Conservation (phyloP, 2,888 invertebrate genomes). For the Parelbella ahira region DNA sequence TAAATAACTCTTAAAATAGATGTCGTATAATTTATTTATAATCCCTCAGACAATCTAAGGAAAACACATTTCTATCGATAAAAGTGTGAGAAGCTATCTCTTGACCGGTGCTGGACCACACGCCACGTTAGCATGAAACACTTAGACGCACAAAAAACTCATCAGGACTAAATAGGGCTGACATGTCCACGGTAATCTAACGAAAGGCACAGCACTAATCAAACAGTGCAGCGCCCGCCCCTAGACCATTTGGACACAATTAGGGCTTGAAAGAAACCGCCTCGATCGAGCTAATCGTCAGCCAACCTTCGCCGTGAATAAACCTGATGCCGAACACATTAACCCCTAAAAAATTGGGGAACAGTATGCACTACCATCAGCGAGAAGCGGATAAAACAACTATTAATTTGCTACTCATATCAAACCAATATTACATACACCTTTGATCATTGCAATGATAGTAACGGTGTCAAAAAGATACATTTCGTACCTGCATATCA, state of each 20-base stretch:
- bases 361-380: neutral
- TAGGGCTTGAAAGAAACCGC: slow-evolving; percentile 30
- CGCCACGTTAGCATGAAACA: slow-evolving; percentile 4
- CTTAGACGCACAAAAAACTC: slow-evolving; percentile 16
- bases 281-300: slow-evolving; percentile 14
- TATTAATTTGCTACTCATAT: too few relatives aligned
- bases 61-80: too few relatives aligned
- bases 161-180: slow-evolving; percentile 19
- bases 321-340: slow-evolving; percentile 9
- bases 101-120: slow-evolving; percentile 15
- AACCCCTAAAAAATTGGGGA: neutral
- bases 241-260: slow-evolving; percentile 26
- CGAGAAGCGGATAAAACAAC: too few relatives aligned
- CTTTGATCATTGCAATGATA: too few relatives aligned
- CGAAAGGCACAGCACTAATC: slow-evolving; percentile 33
- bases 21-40: too few relatives aligned
- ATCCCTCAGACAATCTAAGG: too few relatives aligned
- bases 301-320: slow-evolving; percentile 9
- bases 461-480: too few relatives aligned
- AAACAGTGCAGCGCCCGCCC: slow-evolving; percentile 31
- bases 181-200: slow-evolving; percentile 33
- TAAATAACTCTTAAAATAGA: too few relatives aligned
- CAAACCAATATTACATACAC: too few relatives aligned
- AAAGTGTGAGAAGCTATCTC: too few relatives aligned
- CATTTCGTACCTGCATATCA: too few relatives aligned